These are phyloP conservation scores for Dendropsophus ebraccatus DNA, from an alignment of 2,113 vertebrate species.

Conservation along the genomic window DNA sequence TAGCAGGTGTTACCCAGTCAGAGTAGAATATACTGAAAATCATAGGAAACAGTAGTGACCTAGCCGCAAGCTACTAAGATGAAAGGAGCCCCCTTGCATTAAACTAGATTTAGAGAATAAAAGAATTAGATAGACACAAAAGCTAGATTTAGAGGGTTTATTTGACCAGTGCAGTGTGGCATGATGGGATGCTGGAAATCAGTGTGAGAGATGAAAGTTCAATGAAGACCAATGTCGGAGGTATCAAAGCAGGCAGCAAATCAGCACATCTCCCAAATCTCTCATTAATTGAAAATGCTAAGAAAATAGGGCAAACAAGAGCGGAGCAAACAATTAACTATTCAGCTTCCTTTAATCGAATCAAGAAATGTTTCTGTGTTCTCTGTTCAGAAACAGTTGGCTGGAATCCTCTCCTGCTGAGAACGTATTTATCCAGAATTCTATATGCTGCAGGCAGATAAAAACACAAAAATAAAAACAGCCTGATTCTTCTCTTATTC, in stretches of 20 bases:
- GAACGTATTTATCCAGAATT: neutral
- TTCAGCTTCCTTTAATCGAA: constrained; percentile 63
- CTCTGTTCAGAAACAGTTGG: constrained; percentile 41
- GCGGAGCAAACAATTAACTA: constrained; percentile 62
- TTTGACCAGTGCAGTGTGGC: constrained; percentile 74
- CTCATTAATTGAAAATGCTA: constrained; percentile 74
- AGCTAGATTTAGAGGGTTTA: constrained; percentile 77
- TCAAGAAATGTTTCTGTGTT: constrained; percentile 67
- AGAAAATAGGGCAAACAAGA: constrained; percentile 49
- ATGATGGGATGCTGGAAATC: constrained; percentile 69
- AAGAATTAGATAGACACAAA: constrained; percentile 80
- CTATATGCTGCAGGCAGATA: neutral
- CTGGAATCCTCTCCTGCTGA: constrained; percentile 45
- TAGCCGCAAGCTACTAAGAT: constrained; percentile 72
- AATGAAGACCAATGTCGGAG: constrained; percentile 62
- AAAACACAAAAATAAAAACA: neutral
- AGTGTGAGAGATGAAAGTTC: constrained; percentile 72
- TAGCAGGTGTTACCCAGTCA: constrained; percentile 63
- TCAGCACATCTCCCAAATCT: constrained; percentile 72
- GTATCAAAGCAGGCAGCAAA: constrained; percentile 62
- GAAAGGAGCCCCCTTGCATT: constrained; percentile 74
- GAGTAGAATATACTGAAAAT: constrained; percentile 66
- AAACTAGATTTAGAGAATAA: constrained; percentile 81
- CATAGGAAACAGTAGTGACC: constrained; percentile 68
- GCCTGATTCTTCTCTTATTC: neutral